phyloP scores from a whole-genome alignment of 2,113 vertebrate species.

The Hirundichthys speculiger region DNA sequence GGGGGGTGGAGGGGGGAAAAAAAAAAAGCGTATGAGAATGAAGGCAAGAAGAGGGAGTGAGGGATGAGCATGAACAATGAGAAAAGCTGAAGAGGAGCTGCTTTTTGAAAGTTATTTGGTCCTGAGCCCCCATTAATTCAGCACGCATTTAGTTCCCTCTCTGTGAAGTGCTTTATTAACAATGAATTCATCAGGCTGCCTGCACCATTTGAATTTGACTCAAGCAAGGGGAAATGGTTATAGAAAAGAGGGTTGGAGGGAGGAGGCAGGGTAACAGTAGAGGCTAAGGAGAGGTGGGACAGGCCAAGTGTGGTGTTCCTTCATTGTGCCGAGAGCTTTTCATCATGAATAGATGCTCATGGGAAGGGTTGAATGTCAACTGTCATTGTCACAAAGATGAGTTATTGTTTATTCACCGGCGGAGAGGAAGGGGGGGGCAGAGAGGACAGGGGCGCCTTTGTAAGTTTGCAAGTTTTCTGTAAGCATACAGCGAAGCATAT shows the following conservation, averaged over 20 bases:
- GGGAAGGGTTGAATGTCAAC: conserved; percentile 56
- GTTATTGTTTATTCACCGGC: conserved; percentile 70
- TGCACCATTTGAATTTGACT: conserved; percentile 50
- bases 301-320: conserved; percentile 2
- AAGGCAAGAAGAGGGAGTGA: conserved; percentile 19
- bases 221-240: conserved; percentile 18
- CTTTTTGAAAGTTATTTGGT: conserved; percentile 65
- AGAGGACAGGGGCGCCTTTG: conserved; percentile 37
- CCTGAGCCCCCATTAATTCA: conserved; percentile 60
- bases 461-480: conserved; percentile 10
- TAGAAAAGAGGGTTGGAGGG: not conserved
- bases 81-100: conserved; percentile 52
- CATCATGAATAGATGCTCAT: conserved; percentile 43
- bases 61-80: conserved; percentile 45
- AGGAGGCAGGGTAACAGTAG: conserved; percentile 22
- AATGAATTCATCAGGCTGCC: conserved; percentile 65
- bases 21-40: conserved; percentile 17
- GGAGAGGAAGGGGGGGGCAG: conserved; percentile 38
- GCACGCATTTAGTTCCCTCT: conserved; percentile 52
- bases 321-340: conserved; percentile 56
- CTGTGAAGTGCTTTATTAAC: conserved; percentile 64
- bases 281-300: conserved; percentile 31
- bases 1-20: conserved; percentile 1
- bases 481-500: not conserved
- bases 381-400: conserved; percentile 64